Evolutionary conservation across 2,113 vertebrate species (phyloP), one percentile per base, ranked within the genome.

Genomic region (Abramis brama): DNA sequence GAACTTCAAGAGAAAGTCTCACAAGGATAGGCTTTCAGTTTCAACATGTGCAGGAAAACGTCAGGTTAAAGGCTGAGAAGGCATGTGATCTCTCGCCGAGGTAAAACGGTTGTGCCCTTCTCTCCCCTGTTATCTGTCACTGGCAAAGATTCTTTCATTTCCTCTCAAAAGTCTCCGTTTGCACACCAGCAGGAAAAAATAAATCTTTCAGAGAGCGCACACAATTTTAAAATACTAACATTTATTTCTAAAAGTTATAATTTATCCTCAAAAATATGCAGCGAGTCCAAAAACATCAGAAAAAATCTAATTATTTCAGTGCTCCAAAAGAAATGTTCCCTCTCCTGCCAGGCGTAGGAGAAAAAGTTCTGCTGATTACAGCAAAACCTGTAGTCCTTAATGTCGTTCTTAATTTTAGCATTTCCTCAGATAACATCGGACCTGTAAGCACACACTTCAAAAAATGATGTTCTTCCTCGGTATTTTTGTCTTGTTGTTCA

Each of bases 281-380:
- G 60, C 13, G 1, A 2, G n/a, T 81, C 79, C 79, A 81, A 81
- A 81, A 81, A 27, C 79, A 81, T 81, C 79, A 81, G 79, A 13
- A 57, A 12, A 12, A 82, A 13, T 81, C 79, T 8, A 68, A 50
- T 68, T 27, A 82, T 52, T 43, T 30, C 5, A 30, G 39, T 30
- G 36, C 13, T 45, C 52, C 36, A 79, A 39, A 62, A 62, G 33
- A 64, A 13, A 43, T 43, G 78, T 39, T 64, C 77, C 5, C 23
- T 43, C 13, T 80, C 25, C 62, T 79, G 78, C 57, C 78, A 45
- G 57, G 21, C 5, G 11, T 15, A 43, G 55, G 55, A 77, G 17
- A 77, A 25, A 45, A 33, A 50, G 13, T 57, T 21, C 47, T 33
- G 27, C 79, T 50, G 79, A 68, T 66, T 66, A 64, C 43, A 66